Conservation (phyloP, 2,113 vertebrate genomes). For the Meles meles region DNA sequence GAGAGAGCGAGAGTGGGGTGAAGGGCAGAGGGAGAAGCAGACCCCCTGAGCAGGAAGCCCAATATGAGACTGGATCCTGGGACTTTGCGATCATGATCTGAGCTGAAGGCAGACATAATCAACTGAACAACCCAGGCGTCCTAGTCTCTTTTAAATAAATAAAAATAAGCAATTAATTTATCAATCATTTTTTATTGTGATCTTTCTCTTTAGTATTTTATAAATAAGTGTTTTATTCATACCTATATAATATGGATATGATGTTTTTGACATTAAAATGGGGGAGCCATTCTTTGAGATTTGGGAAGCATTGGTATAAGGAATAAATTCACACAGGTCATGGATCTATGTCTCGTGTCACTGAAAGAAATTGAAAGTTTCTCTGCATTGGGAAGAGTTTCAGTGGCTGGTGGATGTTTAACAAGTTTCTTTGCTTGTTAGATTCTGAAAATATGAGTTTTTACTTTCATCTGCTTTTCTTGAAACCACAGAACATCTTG, state of each 20-base stretch:
- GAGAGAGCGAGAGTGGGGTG: too few species aligned
- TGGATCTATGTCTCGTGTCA: not conserved
- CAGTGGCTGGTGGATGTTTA: not conserved
- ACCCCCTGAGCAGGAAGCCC: too few species aligned
- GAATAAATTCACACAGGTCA: not conserved
- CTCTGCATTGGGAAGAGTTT: not conserved
- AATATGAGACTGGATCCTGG: not conserved
- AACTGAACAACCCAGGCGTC: not conserved
- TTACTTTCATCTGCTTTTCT: slow-evolving; percentile 22
- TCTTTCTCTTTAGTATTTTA: not conserved
- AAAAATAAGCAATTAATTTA: not conserved
- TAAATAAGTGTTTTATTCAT: not conserved
- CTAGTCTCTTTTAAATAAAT: not conserved
- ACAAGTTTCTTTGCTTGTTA: not conserved
- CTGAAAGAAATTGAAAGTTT: not conserved
- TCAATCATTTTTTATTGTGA: not conserved
- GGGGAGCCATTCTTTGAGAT: not conserved
- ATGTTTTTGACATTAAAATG: not conserved
- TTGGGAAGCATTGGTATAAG: not conserved
- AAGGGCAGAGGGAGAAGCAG: too few species aligned
- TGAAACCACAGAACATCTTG: slow-evolving; percentile 17
- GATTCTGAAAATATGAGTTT: not conserved
- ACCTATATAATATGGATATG: not conserved
- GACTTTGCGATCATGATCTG: not conserved
- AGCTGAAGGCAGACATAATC: not conserved